Evolutionary conservation across 2,888 invertebrate genomes (phyloP).

Genomic region (Crepidodera aurea): DNA sequence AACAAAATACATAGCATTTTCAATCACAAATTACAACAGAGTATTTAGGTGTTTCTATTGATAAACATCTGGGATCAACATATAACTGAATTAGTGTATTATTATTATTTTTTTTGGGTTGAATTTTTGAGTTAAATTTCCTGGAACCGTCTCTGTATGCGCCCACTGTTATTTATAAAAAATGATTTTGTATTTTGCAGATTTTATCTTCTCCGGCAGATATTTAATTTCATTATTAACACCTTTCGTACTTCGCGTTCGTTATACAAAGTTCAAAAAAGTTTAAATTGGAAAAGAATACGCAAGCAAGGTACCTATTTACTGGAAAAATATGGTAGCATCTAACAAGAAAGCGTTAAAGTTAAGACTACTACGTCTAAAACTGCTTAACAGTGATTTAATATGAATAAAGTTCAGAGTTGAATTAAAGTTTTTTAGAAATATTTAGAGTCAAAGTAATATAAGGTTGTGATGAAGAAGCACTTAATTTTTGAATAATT

Average conservation of each 20-base stretch:
- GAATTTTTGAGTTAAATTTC: background rate
- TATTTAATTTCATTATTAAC: slow-evolving; percentile 25
- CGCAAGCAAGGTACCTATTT: background rate
- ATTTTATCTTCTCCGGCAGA: slow-evolving; percentile 11
- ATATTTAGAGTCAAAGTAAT: too few relatives aligned
- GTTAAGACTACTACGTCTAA: background rate
- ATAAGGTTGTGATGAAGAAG: too few relatives aligned
- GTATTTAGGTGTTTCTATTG: too few relatives aligned
- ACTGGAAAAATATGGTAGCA: slow-evolving; percentile 1
- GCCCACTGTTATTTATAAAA: background rate
- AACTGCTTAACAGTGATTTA: background rate
- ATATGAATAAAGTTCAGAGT: background rate
- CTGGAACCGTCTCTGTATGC: background rate
- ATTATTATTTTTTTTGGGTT: too few relatives aligned
- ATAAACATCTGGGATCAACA: too few relatives aligned
- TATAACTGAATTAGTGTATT: too few relatives aligned
- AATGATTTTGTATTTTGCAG: slow-evolving; percentile 10
- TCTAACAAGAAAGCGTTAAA: background rate
- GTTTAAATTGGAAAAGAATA: slow-evolving; percentile 24
- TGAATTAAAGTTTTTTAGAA: too few relatives aligned
- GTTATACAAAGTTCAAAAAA: background rate
- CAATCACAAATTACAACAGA: too few relatives aligned
- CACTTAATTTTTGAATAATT: too few relatives aligned
- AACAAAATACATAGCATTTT: too few relatives aligned
- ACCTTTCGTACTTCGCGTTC: slow-evolving; percentile 4